A percentile compares a stretch with the other conserved stretches of the same genome.
Evolutionary conservation across 2,888 invertebrate genomes (phyloP).

Genomic region (Netelia fuscicornis): DNA sequence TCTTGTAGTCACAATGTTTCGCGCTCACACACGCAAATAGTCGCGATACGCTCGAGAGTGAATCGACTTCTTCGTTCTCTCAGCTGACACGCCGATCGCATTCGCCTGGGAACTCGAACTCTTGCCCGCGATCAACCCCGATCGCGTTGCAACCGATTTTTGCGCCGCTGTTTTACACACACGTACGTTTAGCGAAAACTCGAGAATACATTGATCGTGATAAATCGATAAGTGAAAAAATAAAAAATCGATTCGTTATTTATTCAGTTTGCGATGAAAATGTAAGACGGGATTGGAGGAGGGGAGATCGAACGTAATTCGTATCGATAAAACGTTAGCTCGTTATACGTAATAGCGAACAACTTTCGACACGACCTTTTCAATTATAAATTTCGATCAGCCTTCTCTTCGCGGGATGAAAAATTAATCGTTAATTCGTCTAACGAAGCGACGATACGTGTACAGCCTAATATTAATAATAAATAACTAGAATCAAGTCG

Average conservation of each 20-base stretch:
- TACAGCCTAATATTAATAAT: neutral
- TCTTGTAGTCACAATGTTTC: conserved; percentile 57
- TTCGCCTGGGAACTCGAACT: conserved; percentile 63
- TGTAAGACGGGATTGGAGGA: too few relatives aligned
- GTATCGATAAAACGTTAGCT: too few relatives aligned
- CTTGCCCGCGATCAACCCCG: conserved; percentile 40
- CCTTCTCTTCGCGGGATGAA: too few relatives aligned
- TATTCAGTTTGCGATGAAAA: conserved; percentile 1
- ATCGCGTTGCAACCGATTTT: neutral
- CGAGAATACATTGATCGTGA: conserved; percentile 40
- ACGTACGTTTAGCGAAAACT: conserved; percentile 58
- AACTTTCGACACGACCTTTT: too few relatives aligned
- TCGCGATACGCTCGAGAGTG: conserved; percentile 30
- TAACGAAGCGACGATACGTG: neutral
- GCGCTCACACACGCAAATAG: conserved; percentile 61
- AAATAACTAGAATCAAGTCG: conserved; percentile 8
- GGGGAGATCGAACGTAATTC: too few relatives aligned
- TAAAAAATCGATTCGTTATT: conserved; percentile 26
- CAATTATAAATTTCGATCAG: too few relatives aligned
- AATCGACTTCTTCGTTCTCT: conserved; percentile 49
- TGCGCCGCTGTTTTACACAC: conserved; percentile 9
- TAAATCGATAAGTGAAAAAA: conserved; percentile 41
- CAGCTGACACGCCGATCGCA: conserved; percentile 29
- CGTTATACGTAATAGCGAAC: too few relatives aligned
- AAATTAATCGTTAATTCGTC: neutral